Conservation (phyloP, 2,797 vertebrate genomes). For the Novumbra hubbsi region DNA sequence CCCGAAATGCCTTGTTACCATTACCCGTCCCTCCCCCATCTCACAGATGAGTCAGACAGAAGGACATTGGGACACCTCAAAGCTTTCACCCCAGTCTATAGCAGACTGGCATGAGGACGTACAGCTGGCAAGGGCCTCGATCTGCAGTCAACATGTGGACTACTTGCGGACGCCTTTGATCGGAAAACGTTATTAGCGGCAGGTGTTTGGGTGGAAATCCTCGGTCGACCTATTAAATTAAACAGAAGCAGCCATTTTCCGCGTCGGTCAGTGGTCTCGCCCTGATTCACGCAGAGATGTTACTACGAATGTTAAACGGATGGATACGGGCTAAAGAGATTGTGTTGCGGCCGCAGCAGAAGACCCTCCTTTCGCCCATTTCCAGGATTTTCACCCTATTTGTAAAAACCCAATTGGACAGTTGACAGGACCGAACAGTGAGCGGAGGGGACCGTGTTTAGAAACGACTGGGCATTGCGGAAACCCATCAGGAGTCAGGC, state of each 20-base stretch:
- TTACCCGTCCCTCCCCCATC: not conserved
- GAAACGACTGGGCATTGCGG: too few species aligned
- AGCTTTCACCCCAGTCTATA: too few species aligned
- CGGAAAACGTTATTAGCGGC: constrained; percentile 27
- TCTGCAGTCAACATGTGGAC: constrained; percentile 44
- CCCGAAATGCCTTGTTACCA: constrained; percentile 10
- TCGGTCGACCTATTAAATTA: constrained; percentile 63
- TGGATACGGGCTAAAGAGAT: too few species aligned
- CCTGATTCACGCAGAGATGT: too few species aligned
- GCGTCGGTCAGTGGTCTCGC: constrained; percentile 5
- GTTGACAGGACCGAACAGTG: too few species aligned
- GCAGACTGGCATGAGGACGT: not conserved
- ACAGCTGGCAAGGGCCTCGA: constrained; percentile 7
- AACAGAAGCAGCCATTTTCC: constrained; percentile 66
- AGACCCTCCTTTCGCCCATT: too few species aligned
- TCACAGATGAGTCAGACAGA: not conserved
- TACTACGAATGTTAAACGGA: too few species aligned
- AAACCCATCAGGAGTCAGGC: constrained; percentile 22
- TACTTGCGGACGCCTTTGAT: constrained; percentile 49
- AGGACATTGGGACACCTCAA: not conserved
- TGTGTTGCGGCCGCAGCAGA: too few species aligned
- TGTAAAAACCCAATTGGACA: too few species aligned
- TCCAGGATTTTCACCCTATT: too few species aligned
- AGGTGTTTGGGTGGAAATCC: constrained; percentile 35
- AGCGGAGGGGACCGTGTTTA: too few species aligned